Base-by-base conservation (phyloP, 2,888 invertebrate species). In the Priocnemis perturbator region DNA sequence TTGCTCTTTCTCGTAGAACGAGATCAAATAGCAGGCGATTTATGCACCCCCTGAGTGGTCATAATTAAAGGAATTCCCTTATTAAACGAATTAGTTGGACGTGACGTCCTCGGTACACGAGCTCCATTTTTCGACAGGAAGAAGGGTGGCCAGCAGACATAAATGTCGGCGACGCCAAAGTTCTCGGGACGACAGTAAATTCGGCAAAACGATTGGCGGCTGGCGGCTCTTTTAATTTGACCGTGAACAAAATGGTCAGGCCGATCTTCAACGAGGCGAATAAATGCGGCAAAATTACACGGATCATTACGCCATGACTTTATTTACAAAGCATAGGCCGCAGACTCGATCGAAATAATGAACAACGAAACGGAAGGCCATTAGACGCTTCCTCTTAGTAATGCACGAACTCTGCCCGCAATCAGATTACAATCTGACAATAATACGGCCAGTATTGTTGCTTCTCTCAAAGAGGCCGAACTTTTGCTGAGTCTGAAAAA, bases 271-370 rank as follows among this genome's bases (percentile, higher is more conserved):
- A 58, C 71, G 65, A 76, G 68, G 58, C 77, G 77, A 76, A 71
- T 78, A 78, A 78, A 79, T 76, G 68, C 69, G 64, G 63, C 47
- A 60, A 67, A 71, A 81, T 81, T 81, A 81, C 81, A 82, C 79
- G 82, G 79, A n/a, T 67, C 76, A 81, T 78, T 78, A 73, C 72
- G 62, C 70, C n/a, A 70, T 21, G 71, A 59, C 70, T 74, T 78
- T 76, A 71, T 78, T 78, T 69, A 58, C 76, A 69, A 69, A 69
- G 21, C 73, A 56, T 64, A 62, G 64, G 53, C 64, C 69, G 71
- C 63, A 59, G 48, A 58, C 70, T 62, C 66, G 58, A 30, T 66
- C 53, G 66, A 66, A 71, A 61, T 64, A 71, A 74, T 59, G 78
- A 78, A 77, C 69, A 77, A 78, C 77, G 45, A 67, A 65, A 53